Evolutionary conservation across 2,888 invertebrate species (phyloP).

Genomic region (Drosophila flavopinicola): DNA sequence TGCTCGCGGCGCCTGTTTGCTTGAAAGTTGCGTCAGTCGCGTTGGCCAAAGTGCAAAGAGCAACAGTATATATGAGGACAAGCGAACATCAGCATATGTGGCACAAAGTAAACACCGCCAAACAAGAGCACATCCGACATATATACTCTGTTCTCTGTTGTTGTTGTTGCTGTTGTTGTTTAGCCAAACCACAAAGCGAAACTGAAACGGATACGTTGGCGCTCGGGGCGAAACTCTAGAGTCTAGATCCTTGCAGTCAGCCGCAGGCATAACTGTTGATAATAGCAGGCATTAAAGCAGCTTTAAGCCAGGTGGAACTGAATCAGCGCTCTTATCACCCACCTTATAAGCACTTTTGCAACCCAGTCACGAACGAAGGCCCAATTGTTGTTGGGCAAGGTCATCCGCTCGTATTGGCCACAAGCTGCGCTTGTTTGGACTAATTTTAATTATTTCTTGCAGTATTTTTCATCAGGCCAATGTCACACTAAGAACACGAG

Average conservation of each 20-base stretch:
- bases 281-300: conserved; percentile 56
- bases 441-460: conserved; percentile 65
- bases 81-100: conserved; percentile 62
- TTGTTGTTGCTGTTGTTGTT: conserved; percentile 36
- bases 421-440: conserved; percentile 28
- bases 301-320: conserved; percentile 46
- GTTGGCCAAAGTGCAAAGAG: conserved; percentile 18
- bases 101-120: conserved; percentile 32
- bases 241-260: not conserved
- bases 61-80: conserved; percentile 31
- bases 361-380: conserved; percentile 15
- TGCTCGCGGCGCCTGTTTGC: conserved; percentile 17
- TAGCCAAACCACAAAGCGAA: conserved; percentile 3
- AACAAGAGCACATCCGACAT: not conserved
- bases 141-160: conserved; percentile 45
- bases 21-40: not conserved
- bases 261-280: conserved; percentile 28
- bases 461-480: conserved; percentile 35
- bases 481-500: conserved; percentile 28
- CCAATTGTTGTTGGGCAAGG: conserved; percentile 12
- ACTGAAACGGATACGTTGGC: conserved; percentile 5
- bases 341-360: conserved; percentile 8
- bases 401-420: conserved; percentile 17
- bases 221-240: not conserved
- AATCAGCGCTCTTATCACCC: conserved; percentile 18